phyloP scores from a whole-genome alignment of 2,113 vertebrate genomes.

The Corythoichthys intestinalis region DNA sequence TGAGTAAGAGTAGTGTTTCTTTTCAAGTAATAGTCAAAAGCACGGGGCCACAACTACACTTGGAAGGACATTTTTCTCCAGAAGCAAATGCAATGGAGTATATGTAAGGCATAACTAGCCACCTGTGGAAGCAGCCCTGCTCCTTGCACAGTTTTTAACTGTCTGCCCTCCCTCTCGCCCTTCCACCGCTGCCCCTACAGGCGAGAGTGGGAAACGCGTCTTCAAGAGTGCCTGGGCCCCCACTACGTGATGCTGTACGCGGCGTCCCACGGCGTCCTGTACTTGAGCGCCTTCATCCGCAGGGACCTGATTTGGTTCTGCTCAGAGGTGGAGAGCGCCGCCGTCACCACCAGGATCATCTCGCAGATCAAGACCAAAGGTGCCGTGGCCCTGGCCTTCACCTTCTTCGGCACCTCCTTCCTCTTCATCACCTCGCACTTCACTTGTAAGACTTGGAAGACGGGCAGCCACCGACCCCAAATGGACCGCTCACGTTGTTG shows the following conservation, averaged over 20 bases:
- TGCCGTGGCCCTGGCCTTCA: conserved; percentile 86
- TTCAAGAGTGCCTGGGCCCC: conserved; percentile 91
- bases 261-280: conserved; percentile 85
- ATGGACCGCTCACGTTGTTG: background rate
- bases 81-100: no score
- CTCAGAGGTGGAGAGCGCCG: conserved; percentile 93
- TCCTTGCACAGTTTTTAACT: no score
- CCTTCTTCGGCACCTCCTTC: conserved; percentile 95
- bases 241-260: conserved; percentile 89
- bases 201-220: conserved; percentile 90
- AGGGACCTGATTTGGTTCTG: conserved; percentile 99
- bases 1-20: no score
- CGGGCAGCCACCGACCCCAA: background rate
- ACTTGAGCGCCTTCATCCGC: conserved; percentile 85
- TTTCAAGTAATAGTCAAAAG: no score
- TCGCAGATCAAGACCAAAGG: conserved; percentile 99
- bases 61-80: no score
- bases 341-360: conserved; percentile 92
- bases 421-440: conserved; percentile 98
- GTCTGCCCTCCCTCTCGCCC: no score
- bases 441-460: conserved; percentile 86
- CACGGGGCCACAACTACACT: no score
- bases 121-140: no score
- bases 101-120: no score
- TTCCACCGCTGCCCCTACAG: conserved; percentile 55